These are phyloP conservation scores for Littorina saxatilis DNA, from an alignment of 1,140 invertebrate genomes.

Conservation along the genomic window DNA sequence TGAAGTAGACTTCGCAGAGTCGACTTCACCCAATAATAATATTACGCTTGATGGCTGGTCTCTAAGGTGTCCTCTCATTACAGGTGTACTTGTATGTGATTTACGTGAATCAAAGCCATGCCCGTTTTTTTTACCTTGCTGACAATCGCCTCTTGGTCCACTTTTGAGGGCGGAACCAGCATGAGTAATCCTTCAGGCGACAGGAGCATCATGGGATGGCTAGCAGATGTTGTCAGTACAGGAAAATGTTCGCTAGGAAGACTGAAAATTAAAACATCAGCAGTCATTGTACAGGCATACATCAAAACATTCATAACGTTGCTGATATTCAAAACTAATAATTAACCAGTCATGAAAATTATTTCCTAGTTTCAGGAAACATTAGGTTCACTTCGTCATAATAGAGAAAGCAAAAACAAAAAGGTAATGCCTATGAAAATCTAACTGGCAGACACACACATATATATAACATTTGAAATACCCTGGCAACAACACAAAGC, in stretches of 20 bases:
- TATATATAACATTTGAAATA: too few relatives aligned
- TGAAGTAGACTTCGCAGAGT: too few relatives aligned
- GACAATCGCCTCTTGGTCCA: conserved; percentile 15
- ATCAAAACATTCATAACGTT: not conserved
- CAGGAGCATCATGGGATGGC: conserved; percentile 21
- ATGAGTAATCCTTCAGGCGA: not conserved
- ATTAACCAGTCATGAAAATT: too few relatives aligned
- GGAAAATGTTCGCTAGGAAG: conserved; percentile 10
- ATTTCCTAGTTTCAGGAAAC: too few relatives aligned
- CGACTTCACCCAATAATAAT: too few relatives aligned
- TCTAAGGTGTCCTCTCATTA: too few relatives aligned
- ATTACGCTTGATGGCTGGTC: too few relatives aligned
- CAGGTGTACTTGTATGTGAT: too few relatives aligned
- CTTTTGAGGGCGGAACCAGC: not conserved
- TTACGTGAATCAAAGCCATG: too few relatives aligned
- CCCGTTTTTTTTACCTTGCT: conserved; percentile 12
- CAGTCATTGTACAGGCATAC: not conserved
- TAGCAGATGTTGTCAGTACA: not conserved
- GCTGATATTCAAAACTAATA: too few relatives aligned
- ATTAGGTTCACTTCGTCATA: not conserved
- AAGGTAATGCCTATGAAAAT: not conserved
- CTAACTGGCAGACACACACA: not conserved
- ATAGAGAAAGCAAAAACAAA: not conserved
- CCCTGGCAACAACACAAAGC: too few relatives aligned
- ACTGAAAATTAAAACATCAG: not conserved